Base-by-base conservation (phyloP, 2,113 vertebrate species). In the Lates calcarifer region DNA sequence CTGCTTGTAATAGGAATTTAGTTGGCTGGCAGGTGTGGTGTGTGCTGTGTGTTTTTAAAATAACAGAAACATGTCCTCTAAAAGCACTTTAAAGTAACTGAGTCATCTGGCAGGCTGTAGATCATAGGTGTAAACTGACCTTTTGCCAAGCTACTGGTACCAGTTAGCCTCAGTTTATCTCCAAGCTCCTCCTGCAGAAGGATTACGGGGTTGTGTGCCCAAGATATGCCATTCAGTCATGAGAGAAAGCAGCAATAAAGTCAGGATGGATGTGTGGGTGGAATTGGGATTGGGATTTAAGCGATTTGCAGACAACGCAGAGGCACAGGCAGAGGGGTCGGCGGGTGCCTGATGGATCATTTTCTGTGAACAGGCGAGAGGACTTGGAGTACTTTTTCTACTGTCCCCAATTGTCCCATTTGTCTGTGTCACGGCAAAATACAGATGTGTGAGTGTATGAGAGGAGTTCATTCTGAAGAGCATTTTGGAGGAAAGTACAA, bases 391-490 rank as follows among this genome's bases (percentile, higher is more conserved):
- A 92, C 89, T 95, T 94, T 93, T 93, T 91, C 90, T 89, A 87
- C 92, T 87, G 85, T 94, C 91, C 91, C 83, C 85, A 79, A 92
- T 88, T 87, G 79, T 90, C 55, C 91, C 91, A 95, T 95, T 93
- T 91, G 92, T 95, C 95, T 93, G 84, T 94, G 94, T 94, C 92
- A 89, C 37, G 18, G 87, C 56, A 18, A 81, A 88, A 93, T 87
- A 93, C 87, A 94, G 93, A 94, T 90, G 91, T 94, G 85, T 26
- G 63, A 89, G 86, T 82, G 84, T 67, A 76, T 82, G 76, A 83
- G 81, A 88, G 80, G 79, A 91, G 87, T 93, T 94, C 85, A 90
- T 93, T 93, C 80, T 85, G 83, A 78, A 71, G 79, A 84, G 55
- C n/a, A 57, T 77, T 79, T 89, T 90, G 57, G 81, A 76, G 31